phyloP scores from a whole-genome alignment of 64 coral and sea anemone genomes.

The Montipora foliosa region DNA sequence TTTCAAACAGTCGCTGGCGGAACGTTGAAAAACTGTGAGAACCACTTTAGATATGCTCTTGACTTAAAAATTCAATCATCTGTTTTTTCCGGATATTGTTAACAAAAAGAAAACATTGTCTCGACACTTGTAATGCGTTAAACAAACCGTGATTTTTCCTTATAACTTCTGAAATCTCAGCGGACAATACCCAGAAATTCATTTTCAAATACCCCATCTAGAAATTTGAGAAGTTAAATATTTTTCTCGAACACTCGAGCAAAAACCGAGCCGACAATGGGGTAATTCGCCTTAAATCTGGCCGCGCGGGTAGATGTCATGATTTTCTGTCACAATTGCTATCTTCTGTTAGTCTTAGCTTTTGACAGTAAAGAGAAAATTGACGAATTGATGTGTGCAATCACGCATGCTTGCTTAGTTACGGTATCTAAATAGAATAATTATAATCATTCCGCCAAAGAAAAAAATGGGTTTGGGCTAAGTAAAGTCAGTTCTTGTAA shows the following conservation, averaged over 20 bases:
- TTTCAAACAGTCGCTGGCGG: background rate
- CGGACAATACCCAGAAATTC: background rate
- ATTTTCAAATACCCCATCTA: too few species aligned
- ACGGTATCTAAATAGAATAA: background rate
- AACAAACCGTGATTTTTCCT: background rate
- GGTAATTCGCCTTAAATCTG: background rate
- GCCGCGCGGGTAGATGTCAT: background rate
- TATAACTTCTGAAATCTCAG: background rate
- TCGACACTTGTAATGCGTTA: slow-evolving; percentile 13
- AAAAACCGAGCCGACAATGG: too few species aligned
- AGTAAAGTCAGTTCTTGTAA: too few species aligned
- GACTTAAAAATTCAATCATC: background rate
- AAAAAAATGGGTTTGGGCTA: too few species aligned
- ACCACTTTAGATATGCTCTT: too few species aligned
- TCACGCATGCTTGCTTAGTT: slow-evolving; percentile 3
- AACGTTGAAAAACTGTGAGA: background rate
- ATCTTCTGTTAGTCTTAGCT: background rate
- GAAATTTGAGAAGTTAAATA: too few species aligned
- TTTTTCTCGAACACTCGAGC: too few species aligned
- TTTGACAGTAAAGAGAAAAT: slow-evolving; percentile 8
- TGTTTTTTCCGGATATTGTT: slow-evolving; percentile 14
- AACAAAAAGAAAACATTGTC: slow-evolving; percentile 11
- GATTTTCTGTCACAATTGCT: background rate
- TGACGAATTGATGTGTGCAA: background rate
- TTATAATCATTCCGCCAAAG: too few species aligned